Conservation (phyloP, 2,888 invertebrate species). For the Melangyna quadrimaculata region DNA sequence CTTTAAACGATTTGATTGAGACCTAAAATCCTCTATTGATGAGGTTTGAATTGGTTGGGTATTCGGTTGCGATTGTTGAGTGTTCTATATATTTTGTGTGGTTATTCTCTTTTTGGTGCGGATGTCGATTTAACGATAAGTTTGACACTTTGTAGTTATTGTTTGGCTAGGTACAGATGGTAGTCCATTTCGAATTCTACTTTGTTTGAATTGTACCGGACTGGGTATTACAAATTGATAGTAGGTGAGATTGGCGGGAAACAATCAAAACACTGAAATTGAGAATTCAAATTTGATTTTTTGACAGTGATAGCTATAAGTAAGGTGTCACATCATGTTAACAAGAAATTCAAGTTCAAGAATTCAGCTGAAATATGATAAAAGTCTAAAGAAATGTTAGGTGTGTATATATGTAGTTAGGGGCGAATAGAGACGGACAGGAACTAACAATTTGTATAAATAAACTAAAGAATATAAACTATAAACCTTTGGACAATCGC, state of each 20-base stretch:
- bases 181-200: not conserved
- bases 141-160: conserved; percentile 59
- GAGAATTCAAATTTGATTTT: not conserved
- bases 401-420: too few species aligned
- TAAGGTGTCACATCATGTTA: not conserved
- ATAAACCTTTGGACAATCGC: too few species aligned
- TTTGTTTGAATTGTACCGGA: conserved; percentile 2
- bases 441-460: too few species aligned
- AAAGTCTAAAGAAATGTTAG: not conserved
- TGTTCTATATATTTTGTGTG: conserved; percentile 1
- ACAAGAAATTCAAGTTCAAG: not conserved
- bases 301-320: not conserved
- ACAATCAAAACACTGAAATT: not conserved
- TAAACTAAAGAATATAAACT: too few species aligned
- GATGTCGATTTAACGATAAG: conserved; percentile 60
- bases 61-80: conserved; percentile 31
- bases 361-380: not conserved
- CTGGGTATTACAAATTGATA: conserved; percentile 7
- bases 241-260: not conserved
- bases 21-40: conserved; percentile 45
- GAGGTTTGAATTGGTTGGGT: conserved; percentile 23
- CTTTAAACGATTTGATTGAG: conserved; percentile 30
- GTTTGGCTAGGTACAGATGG: not conserved
- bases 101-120: conserved; percentile 13
- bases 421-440: too few species aligned